phyloP scores from a whole-genome alignment of 1,140 invertebrate genomes.

The Bombus superbus region DNA sequence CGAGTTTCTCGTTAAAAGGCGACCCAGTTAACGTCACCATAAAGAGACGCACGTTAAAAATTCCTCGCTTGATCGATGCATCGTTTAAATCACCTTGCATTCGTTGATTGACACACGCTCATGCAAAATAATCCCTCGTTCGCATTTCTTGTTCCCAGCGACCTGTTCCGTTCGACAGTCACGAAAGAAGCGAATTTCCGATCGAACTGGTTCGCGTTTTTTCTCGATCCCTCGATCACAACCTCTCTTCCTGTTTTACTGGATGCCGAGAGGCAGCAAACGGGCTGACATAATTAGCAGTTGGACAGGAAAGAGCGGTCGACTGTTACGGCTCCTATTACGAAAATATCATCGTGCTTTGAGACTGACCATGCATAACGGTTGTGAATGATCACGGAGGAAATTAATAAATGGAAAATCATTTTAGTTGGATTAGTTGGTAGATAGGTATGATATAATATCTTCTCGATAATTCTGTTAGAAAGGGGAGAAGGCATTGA shows the following conservation, averaged over 20 bases:
- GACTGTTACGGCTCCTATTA: conserved; percentile 5
- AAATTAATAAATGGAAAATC: not conserved
- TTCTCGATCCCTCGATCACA: not conserved
- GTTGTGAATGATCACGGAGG: not conserved
- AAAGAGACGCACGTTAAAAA: too few species aligned
- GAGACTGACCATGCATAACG: conserved; percentile 12
- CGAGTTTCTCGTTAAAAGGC: too few species aligned
- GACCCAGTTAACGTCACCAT: too few species aligned
- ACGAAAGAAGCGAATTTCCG: not conserved
- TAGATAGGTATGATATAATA: too few species aligned
- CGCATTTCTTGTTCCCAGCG: not conserved
- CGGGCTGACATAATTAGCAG: conserved; percentile 25
- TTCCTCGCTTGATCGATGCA: too few species aligned
- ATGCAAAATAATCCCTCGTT: not conserved
- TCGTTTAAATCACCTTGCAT: not conserved
- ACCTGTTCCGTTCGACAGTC: not conserved
- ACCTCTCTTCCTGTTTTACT: conserved; percentile 31
- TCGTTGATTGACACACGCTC: not conserved
- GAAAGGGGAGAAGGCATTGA: too few species aligned
- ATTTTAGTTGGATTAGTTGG: not conserved
- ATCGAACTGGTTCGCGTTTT: conserved; percentile 38
- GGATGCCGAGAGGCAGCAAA: not conserved
- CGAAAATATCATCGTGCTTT: conserved; percentile 13
- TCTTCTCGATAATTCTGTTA: too few species aligned
- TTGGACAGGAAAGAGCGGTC: not conserved